Evolutionary conservation across 2,888 invertebrate genomes (phyloP).

Genomic region (Sympetrum striolatum): DNA sequence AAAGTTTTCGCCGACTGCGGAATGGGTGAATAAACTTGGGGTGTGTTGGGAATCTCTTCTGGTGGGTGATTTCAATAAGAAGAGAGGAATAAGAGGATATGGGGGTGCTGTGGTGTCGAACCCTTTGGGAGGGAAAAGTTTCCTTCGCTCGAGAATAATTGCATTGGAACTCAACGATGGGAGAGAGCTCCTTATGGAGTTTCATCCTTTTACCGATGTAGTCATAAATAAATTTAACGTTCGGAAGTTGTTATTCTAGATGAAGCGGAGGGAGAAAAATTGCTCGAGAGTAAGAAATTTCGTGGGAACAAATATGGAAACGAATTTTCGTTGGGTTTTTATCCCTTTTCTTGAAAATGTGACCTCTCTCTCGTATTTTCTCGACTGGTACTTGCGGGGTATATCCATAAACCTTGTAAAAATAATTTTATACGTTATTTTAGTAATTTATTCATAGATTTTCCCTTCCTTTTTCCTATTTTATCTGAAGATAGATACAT

Average conservation of each 20-base stretch:
- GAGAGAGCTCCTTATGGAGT: background rate
- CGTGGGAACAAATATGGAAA: background rate
- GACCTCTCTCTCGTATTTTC: no score
- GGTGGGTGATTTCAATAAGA: background rate
- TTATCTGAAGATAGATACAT: no score
- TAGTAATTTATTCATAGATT: no score
- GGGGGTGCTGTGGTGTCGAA: background rate
- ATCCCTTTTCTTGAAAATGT: no score
- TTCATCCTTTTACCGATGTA: background rate
- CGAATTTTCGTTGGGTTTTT: background rate
- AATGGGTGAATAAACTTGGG: background rate
- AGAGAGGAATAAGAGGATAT: background rate
- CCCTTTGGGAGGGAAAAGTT: background rate
- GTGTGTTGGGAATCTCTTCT: background rate
- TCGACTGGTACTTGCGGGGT: no score
- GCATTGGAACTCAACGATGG: background rate
- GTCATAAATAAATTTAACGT: slow-evolving; percentile 7
- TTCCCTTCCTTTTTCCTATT: no score
- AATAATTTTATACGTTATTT: no score
- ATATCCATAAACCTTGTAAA: no score
- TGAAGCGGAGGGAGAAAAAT: background rate
- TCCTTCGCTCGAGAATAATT: background rate
- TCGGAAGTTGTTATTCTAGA: background rate
- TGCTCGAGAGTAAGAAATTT: background rate
- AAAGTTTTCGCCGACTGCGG: background rate